Evolutionary conservation across 2,113 vertebrate genomes (phyloP).

Genomic region (Mormoops blainvillei): DNA sequence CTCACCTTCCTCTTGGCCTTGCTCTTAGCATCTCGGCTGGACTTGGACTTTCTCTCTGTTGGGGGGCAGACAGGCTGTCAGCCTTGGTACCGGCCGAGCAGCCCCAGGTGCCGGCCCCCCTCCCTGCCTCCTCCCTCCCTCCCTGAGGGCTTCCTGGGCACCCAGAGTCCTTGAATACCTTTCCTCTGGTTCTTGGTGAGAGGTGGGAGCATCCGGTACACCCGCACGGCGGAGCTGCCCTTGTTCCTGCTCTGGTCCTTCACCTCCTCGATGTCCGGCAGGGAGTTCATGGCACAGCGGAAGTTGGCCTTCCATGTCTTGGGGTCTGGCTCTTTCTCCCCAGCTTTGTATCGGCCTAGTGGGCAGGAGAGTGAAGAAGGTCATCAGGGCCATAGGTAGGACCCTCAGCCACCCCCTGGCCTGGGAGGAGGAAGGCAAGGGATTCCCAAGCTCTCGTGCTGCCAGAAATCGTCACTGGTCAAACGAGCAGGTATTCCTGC

Average conservation of each 20-base stretch:
- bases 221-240: slow-evolving; percentile 90
- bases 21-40: slow-evolving; percentile 79
- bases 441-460: neutral
- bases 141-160: neutral
- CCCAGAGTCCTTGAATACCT: slow-evolving; percentile 71
- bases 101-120: neutral
- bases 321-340: slow-evolving; percentile 86
- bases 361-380: neutral
- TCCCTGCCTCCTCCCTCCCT: neutral
- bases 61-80: neutral
- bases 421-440: neutral
- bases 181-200: slow-evolving; percentile 83
- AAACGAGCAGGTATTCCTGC: neutral
- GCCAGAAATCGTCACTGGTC: neutral
- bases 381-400: neutral
- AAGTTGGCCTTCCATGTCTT: slow-evolving; percentile 99
- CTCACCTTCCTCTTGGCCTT: slow-evolving; percentile 87
- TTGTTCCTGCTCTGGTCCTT: slow-evolving; percentile 94
- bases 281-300: slow-evolving; percentile 97
- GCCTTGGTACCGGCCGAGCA: neutral
- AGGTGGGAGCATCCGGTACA: slow-evolving; percentile 92
- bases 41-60: slow-evolving; percentile 88
- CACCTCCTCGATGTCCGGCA: slow-evolving; percentile 95
- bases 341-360: slow-evolving; percentile 88
- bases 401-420: neutral